Base-by-base conservation (phyloP, 30 jellyfish, hydroid and myxozoan species). In the Aurelia sp. region DNA sequence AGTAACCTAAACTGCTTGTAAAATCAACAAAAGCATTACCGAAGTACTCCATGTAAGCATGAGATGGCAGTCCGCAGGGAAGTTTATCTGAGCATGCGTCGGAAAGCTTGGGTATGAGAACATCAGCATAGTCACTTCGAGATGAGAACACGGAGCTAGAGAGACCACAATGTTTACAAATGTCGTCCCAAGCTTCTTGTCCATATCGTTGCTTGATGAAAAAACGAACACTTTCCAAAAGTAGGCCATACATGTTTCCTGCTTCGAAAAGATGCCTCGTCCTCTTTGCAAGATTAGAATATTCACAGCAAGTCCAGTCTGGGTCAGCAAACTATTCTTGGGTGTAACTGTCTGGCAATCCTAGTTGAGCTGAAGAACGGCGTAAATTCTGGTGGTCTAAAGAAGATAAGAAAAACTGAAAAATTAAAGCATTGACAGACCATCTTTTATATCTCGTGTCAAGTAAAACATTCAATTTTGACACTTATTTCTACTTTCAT, bases 21-120 rank as follows among this genome's bases (percentile, higher is more conserved):
- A 85, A 85, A 7, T 64, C 77, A 5, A 85, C 88, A 21, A 85
- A 85, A 55, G 88, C 63, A 22, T 65, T 85, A 18, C 94, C 94
- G 27, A 85, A 85, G 83, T 33, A 72, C 83, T 85, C 94, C 88
- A 85, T 85, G 75, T 73, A 85, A 7, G 83, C 67, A 13, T 65
- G 75, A 8, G 88, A 31, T 8, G 82, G 66, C 2, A 44, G 75
- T 12, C 78, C 78, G 20, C 84, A 73, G 7, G 88, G 94, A 4
- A 73, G 88, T n/a, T 33, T 16, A 16, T 78, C 31, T 30, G 94
- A 75, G 41, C 94, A 85, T 21, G 88, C 80, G 47, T 85, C 88
- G 48, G 94, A 78, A 16, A 85, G 41, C 59, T 58, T 85, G 68
- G 94, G 88, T 50, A 85, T 72, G 44, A 85, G 38, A 5, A 76